Conservation (phyloP, 2,888 invertebrate genomes). For the Poecilobothrus nobilitatus region DNA sequence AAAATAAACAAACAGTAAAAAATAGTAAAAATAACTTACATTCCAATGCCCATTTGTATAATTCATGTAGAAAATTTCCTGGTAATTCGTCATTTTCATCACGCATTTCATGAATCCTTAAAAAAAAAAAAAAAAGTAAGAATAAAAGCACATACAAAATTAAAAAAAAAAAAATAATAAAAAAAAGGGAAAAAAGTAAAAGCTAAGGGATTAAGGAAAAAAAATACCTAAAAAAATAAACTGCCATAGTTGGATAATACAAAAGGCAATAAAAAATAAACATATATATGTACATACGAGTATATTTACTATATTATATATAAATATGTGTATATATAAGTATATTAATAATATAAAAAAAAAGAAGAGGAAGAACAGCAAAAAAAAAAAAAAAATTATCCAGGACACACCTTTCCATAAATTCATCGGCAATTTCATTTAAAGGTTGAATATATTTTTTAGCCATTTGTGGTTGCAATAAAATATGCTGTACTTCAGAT, state of each 20-base stretch:
- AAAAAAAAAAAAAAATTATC: background rate
- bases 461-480: slow-evolving; percentile 71
- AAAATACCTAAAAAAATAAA: background rate
- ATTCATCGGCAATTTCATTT: slow-evolving; percentile 66
- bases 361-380: background rate
- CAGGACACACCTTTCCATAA: slow-evolving; percentile 54
- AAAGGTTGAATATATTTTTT: slow-evolving; percentile 65
- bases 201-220: background rate
- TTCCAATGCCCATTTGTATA: slow-evolving; percentile 88
- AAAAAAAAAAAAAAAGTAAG: background rate
- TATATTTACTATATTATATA: too few species aligned
- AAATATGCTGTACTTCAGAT: slow-evolving; percentile 72
- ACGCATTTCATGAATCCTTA: slow-evolving; percentile 55
- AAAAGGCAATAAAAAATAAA: background rate
- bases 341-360: background rate
- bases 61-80: slow-evolving; percentile 74
- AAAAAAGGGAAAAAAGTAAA: background rate
- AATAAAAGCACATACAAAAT: background rate
- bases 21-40: slow-evolving; percentile 52
- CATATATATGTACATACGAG: background rate
- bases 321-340: background rate
- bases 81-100: slow-evolving; percentile 64
- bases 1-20: background rate
- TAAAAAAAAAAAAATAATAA: background rate
- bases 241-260: background rate